Base-by-base conservation (phyloP, 2,113 vertebrate species). In the Aptenodytes forsteri region DNA sequence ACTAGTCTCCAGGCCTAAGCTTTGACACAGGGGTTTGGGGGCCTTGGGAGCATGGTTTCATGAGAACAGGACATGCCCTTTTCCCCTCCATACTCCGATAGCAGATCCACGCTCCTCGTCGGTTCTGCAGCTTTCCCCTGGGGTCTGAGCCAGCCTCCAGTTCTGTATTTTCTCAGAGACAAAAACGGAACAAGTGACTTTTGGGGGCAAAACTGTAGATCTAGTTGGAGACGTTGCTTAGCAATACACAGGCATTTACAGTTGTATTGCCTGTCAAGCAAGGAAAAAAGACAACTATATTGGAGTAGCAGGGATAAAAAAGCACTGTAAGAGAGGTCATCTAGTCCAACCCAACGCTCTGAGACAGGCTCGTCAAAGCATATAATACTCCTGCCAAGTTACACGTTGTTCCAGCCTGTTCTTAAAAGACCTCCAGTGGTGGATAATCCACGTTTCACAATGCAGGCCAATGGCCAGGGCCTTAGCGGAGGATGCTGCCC, bases 101-200 rank as follows among this genome's bases (percentile, higher is more conserved):
- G 1, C n/a, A 69, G 36, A 40, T 27, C 32, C 18, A 27, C 0
- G 0, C 34, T 62, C 61, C 71, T 76, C 8, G 0, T 40, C 4
- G 2, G 30, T 30, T 29, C 90, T 36, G 19, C 86, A 84, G 72
- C 64, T 56, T 36, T 58, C 47, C 55, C n/a, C 59, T 2, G 18
- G 19, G 40, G 16, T n/a, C 80, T 67, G 50, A 87, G 62, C 58
- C 91, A 90, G 34, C 29, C 83, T 75, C 56, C 38, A 36, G 38
- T 17, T 29, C 55, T 36, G 50, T 36, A 14, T 42, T 81, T 77
- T 56, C 64, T 67, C 82, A 67, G 47, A 90, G 50, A 62, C 16
- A 75, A 84, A 82, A 87, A 84, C 0, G 69, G 61, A 72, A 91
- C 80, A 87, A 76, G 32, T 23, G 2, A 76, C 58, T 92, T 95